Conservation (phyloP, 2,113 vertebrate genomes). For the Misgurnus anguillicaudatus region DNA sequence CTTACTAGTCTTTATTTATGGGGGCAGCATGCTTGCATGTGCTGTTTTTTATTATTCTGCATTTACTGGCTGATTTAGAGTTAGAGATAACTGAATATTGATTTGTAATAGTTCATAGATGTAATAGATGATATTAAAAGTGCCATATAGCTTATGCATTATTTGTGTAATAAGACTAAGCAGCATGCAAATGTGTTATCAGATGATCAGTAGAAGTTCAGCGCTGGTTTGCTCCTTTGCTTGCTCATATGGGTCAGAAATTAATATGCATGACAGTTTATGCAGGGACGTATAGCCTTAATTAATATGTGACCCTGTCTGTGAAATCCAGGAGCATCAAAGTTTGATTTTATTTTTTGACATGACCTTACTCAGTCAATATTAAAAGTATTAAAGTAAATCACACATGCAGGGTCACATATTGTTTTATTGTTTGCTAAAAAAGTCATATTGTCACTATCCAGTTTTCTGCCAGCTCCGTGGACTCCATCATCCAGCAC, state of each 20-base stretch:
- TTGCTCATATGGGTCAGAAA: not conserved
- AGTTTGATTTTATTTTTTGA: no score
- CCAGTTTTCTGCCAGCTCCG: no score
- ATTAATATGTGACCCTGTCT: no score
- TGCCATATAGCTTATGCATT: not conserved
- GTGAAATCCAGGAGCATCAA: no score
- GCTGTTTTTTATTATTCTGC: not conserved
- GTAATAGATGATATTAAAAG: not conserved
- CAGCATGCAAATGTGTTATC: not conserved
- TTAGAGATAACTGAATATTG: not conserved
- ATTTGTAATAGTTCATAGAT: not conserved
- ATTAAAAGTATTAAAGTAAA: no score
- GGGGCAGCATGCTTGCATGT: constrained; percentile 22
- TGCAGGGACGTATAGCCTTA: not conserved
- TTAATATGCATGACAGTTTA: not conserved
- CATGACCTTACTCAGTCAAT: no score
- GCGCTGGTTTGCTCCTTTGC: not conserved
- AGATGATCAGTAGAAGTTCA: not conserved
- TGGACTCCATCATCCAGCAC: no score
- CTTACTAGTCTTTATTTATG: constrained; percentile 18
- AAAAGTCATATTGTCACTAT: no score
- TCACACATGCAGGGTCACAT: no score
- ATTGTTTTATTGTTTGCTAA: no score
- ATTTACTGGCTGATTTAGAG: constrained; percentile 1
- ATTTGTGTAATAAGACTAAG: not conserved